Conservation (phyloP, 2,797 vertebrate species). For the Falco naumanni region DNA sequence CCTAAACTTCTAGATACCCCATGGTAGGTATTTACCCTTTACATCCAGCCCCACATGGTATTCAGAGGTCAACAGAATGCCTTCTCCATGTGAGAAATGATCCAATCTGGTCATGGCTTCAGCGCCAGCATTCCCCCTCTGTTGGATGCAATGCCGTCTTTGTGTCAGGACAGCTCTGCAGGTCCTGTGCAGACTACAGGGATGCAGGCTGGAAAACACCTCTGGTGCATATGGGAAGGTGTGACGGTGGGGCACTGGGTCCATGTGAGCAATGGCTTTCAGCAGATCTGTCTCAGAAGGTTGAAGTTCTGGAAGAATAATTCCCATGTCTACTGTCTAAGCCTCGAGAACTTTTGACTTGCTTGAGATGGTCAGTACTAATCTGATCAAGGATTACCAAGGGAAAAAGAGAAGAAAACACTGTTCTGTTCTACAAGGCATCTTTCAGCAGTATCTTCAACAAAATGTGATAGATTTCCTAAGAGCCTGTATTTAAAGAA, state of each 20-base stretch:
- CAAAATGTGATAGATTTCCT: conserved; percentile 10
- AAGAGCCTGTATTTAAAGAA: not conserved
- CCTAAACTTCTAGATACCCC: not conserved
- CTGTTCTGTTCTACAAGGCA: not conserved
- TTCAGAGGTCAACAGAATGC: not conserved
- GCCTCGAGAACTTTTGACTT: not conserved
- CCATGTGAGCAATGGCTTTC: not conserved
- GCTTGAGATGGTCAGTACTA: not conserved
- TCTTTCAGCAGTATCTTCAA: not conserved
- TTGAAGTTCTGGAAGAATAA: not conserved
- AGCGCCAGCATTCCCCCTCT: not conserved
- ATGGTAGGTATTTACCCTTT: not conserved
- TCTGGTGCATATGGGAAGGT: not conserved
- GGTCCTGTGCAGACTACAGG: rapidly evolving
- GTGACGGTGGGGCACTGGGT: not conserved
- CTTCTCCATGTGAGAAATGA: not conserved
- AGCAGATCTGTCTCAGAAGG: not conserved
- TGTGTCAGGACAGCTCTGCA: not conserved
- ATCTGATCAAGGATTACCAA: not conserved
- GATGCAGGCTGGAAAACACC: rapidly evolving
- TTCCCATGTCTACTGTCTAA: not conserved
- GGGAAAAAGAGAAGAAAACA: conserved; percentile 21
- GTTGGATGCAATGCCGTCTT: not conserved
- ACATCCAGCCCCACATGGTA: not conserved
- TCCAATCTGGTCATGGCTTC: not conserved